Evolutionary conservation across 1,140 invertebrate genomes (phyloP).

Genomic region (Heterodera carotae): DNA sequence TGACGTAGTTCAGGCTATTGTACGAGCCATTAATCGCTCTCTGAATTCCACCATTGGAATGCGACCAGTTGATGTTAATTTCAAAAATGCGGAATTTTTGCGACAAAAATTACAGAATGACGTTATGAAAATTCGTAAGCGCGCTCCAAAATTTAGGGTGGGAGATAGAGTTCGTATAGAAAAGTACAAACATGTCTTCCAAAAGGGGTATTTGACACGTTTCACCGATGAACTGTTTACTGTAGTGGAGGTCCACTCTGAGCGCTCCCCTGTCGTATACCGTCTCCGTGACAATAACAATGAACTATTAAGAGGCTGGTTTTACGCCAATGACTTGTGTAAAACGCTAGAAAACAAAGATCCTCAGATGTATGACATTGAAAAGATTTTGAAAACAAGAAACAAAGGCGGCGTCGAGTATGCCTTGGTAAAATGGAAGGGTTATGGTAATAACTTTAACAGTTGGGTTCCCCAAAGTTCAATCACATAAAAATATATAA

Average conservation of each 20-base stretch:
- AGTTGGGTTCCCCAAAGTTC: slow-evolving; percentile 15
- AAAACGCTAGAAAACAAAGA: slow-evolving; percentile 44
- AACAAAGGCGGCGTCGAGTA: slow-evolving; percentile 14
- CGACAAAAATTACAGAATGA: background rate
- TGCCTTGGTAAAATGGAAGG: slow-evolving; percentile 24
- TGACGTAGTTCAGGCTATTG: slow-evolving; percentile 38
- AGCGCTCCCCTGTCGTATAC: slow-evolving; percentile 2
- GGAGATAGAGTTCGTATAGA: slow-evolving; percentile 29
- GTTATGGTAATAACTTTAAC: background rate
- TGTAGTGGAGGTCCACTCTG: slow-evolving; percentile 14
- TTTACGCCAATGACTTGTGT: slow-evolving; percentile 38
- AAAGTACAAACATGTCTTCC: slow-evolving; percentile 34
- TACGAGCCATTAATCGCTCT: slow-evolving; percentile 41
- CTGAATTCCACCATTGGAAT: slow-evolving; percentile 34
- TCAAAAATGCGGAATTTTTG: slow-evolving; percentile 30
- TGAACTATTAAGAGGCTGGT: slow-evolving; percentile 18
- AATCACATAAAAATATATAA: background rate
- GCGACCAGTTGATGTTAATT: slow-evolving; percentile 34
- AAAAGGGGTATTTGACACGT: slow-evolving; percentile 29
- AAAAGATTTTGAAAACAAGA: slow-evolving; percentile 6
- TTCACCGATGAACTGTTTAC: slow-evolving; percentile 39
- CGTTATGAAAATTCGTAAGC: background rate
- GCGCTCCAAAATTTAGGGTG: slow-evolving; percentile 4
- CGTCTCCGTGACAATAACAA: slow-evolving; percentile 5
- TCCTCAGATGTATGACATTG: slow-evolving; percentile 21